Percentiles rank a stretch among this genome's conserved stretches.
These are phyloP conservation scores for Bactericera cockerelli DNA, from an alignment of 1,140 invertebrate genomes.

Conservation along the genomic window DNA sequence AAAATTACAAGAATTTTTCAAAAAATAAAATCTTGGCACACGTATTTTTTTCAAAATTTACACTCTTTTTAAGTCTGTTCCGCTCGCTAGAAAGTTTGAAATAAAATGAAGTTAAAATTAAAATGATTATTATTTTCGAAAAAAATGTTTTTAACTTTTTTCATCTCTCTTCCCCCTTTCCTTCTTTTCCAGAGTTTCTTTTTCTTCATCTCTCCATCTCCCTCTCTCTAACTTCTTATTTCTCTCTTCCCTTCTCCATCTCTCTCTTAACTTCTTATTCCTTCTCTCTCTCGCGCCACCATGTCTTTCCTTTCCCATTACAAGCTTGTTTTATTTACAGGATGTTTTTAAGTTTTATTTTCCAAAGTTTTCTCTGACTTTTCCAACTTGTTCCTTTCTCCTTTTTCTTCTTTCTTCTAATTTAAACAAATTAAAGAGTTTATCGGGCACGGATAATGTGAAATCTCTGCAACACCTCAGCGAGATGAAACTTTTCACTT, in stretches of 20 bases:
- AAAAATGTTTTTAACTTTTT: too few relatives aligned
- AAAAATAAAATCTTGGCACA: neutral
- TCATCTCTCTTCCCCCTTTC: too few relatives aligned
- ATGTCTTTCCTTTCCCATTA: neutral
- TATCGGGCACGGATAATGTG: neutral
- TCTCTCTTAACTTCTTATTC: too few relatives aligned
- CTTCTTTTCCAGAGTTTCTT: too few relatives aligned
- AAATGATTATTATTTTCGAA: neutral
- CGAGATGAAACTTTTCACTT: neutral
- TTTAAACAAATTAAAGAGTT: neutral
- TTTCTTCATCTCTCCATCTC: too few relatives aligned
- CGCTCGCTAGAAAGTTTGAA: neutral
- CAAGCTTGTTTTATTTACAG: neutral
- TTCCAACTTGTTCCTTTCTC: neutral
- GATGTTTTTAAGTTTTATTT: neutral
- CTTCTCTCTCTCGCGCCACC: neutral
- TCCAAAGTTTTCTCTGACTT: neutral
- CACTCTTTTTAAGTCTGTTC: neutral
- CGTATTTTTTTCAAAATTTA: neutral
- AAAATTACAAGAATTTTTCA: neutral
- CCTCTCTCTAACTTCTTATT: too few relatives aligned
- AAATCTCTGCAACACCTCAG: neutral
- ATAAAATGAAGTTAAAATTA: neutral
- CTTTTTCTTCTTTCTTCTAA: neutral
- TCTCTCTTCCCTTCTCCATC: too few relatives aligned